These are phyloP conservation scores for Tenthredo scrophulariae DNA, from an alignment of 2,888 invertebrate species.

Conservation along the genomic window DNA sequence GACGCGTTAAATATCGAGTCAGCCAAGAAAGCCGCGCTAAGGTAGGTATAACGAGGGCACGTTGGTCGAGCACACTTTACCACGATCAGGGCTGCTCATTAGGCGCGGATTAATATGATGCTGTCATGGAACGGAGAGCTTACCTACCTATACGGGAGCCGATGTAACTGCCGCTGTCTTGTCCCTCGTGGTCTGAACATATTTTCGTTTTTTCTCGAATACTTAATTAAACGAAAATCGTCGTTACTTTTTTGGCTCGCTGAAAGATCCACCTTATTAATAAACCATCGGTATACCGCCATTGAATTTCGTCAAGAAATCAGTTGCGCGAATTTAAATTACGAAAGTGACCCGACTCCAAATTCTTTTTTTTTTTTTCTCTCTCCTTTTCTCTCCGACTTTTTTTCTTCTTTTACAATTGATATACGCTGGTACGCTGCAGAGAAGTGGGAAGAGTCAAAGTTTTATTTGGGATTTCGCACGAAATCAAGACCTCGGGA, in stretches of 20 bases:
- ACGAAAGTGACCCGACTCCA: background rate
- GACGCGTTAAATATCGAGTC: conserved; percentile 74
- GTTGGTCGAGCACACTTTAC: conserved; percentile 61
- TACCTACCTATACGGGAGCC: conserved; percentile 51
- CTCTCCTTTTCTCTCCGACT: background rate
- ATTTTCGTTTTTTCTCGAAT: background rate
- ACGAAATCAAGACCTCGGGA: conserved; percentile 73
- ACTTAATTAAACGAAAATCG: conserved; percentile 12
- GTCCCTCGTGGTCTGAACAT: background rate
- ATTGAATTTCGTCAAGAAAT: background rate
- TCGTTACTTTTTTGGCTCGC: background rate
- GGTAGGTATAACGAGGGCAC: conserved; percentile 62
- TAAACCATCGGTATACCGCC: background rate
- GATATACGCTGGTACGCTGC: background rate
- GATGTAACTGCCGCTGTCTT: conserved; percentile 43
- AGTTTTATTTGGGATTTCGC: conserved; percentile 68
- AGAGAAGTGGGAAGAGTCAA: conserved; percentile 61
- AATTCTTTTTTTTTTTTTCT: background rate
- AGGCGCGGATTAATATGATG: conserved; percentile 76
- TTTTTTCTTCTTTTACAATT: background rate
- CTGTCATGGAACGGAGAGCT: conserved; percentile 64
- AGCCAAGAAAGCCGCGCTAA: conserved; percentile 58
- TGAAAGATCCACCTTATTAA: background rate
- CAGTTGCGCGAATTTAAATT: background rate
- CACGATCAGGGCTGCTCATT: conserved; percentile 69